Base-by-base conservation (phyloP, 2,113 vertebrate species). In the Pholis gunnellus region DNA sequence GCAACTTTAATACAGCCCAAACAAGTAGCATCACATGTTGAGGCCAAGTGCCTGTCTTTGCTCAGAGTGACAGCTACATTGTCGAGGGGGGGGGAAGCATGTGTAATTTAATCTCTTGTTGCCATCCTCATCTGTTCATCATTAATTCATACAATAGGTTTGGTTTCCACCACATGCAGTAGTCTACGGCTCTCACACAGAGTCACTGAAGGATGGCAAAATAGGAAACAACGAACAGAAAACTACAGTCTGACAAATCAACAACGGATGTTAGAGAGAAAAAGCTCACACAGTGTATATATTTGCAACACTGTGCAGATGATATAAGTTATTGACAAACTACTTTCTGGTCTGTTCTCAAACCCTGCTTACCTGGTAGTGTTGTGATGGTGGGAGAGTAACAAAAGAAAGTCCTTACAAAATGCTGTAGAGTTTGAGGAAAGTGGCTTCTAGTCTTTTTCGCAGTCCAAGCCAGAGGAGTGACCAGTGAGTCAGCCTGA, bases 141-240 rank as follows among this genome's bases (percentile, higher is more conserved):
- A 92, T 82, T 93, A 89, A 94, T 94, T 93, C 72, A 94, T 71
- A 72, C 42, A 64, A 22, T 22, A 36, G 90, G 31, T 88, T 90
- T 73, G 34, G 86, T 91, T 94, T 89, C 85, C 70, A 71, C 20
- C 72, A 48, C 57, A 56, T 18, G 27, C 50, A 18, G 46, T 11
- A 59, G 6, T 67, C 18, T 29, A 31, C 65, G 34, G 44, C 42
- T 86, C 36, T 70, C 17, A 70, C 36, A 77, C 48, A 84, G 38
- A 84, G 56, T 13, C 56, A 86, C 15, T 72, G 46, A 42, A 46
- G 52, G 31, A 60, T 15, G 40, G 9, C n/a, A 60, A 25, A 25
- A 31, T 22, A 52, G 56, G 36, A 57, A 64, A 64, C 52, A 79
- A 59, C 64, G 4, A 40, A 76, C n/a, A 71, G 22, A 73, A 56